Evolutionary conservation across 2,113 vertebrate species (phyloP).

Genomic region (Gadus chalcogrammus): DNA sequence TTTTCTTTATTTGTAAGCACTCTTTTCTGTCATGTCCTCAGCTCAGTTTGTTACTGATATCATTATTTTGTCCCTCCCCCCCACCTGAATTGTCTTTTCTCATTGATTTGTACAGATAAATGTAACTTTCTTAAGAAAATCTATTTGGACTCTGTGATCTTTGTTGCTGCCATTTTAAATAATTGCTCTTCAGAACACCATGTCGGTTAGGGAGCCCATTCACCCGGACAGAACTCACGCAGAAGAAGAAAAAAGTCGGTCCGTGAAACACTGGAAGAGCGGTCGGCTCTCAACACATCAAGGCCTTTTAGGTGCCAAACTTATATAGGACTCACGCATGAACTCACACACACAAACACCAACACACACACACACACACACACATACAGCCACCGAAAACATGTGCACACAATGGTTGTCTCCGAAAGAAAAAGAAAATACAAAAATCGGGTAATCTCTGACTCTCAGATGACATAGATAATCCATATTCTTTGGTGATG

Average conservation of each 20-base stretch:
- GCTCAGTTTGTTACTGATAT: constrained; percentile 38
- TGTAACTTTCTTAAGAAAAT: constrained; percentile 57
- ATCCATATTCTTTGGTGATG: constrained; percentile 43
- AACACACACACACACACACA: constrained; percentile 12
- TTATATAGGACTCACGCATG: constrained; percentile 18
- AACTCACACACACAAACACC: background rate
- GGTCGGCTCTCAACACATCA: constrained; percentile 33
- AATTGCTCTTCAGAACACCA: background rate
- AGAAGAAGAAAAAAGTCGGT: background rate
- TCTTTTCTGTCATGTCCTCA: constrained; percentile 19
- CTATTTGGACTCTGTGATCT: background rate
- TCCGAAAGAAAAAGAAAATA: constrained; percentile 50
- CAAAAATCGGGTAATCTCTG: constrained; percentile 37
- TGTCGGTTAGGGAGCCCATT: background rate
- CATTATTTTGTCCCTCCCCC: constrained; percentile 15
- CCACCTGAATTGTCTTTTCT: constrained; percentile 22
- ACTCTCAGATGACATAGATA: constrained; percentile 62
- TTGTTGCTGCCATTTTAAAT: constrained; percentile 9
- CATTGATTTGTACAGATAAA: constrained; percentile 61
- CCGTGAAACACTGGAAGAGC: constrained; percentile 16
- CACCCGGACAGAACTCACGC: constrained; percentile 6
- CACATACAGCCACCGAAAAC: background rate
- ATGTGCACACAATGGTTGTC: background rate
- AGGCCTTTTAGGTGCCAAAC: constrained; percentile 33
- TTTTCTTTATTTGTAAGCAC: constrained; percentile 43